These are phyloP conservation scores for Myioborus melanocephalus DNA, from an alignment of 2,797 vertebrate genomes.

Conservation along the genomic window DNA sequence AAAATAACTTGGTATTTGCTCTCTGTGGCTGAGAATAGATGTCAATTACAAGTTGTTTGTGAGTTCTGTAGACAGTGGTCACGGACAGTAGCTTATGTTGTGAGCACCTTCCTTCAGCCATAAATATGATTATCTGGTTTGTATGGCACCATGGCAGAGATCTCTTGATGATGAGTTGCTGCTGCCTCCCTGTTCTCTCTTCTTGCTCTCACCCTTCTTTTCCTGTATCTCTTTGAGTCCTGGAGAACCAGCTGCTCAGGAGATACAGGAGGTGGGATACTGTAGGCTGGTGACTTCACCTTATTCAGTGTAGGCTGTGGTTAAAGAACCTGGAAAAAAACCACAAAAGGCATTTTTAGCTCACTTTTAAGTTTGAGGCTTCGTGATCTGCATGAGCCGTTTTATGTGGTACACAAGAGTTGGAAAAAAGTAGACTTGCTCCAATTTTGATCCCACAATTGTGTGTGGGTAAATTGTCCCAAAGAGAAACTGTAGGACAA, in stretches of 20 bases:
- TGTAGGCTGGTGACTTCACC: neutral
- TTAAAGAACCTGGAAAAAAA: neutral
- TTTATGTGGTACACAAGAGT: neutral
- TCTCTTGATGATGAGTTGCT: neutral
- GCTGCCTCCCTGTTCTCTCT: neutral
- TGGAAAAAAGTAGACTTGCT: neutral
- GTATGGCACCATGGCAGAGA: neutral
- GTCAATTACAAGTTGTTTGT: neutral
- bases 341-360: neutral
- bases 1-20: neutral
- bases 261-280: neutral
- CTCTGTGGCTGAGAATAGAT: neutral
- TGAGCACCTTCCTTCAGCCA: neutral
- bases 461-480: neutral
- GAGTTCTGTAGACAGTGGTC: neutral
- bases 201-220: neutral
- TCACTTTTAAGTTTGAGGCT: neutral
- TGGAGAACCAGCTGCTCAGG: neutral
- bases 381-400: rapidly evolving
- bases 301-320: neutral
- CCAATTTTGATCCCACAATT: neutral
- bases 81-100: neutral
- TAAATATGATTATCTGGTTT: neutral
- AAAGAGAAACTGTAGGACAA: neutral
- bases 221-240: neutral